Base-by-base conservation (phyloP, 1,140 invertebrate species). In the Bombus impatiens region DNA sequence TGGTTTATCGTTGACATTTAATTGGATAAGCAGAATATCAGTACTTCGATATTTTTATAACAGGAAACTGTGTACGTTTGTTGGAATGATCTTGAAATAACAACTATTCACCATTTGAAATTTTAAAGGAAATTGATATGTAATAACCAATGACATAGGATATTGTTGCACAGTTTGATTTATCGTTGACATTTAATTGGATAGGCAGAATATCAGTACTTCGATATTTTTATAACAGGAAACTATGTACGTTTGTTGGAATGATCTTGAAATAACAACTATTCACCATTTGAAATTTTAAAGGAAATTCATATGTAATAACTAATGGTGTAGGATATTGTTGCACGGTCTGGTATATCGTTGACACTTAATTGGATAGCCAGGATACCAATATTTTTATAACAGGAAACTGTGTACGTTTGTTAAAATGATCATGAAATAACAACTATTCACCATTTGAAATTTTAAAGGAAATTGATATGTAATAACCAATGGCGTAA, bases 101-200 rank as follows among this genome's bases (percentile, higher is more conserved):
- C 44, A 0, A 22, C 5, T 53, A 15, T 6, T 0, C 2, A 59
- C 3, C 3, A 4, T 13, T 0, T 28, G 59, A 1, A n/a, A 10
- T n/a, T n/a, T 2, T 12, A 67, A 0, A 2, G 2, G 0, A 32
- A 67, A 1, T 67, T 15, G 5, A 25, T 9, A 25, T 10, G 2
- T 5, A 32, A 18, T 3, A 35, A 37, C 2, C 44, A n/a, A 35
- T 35, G 74, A 28, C 9, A 2, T 9, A 32, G 42, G 15, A n/a
- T 25, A 42, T 13, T 15, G 37, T 40, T 13, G 15, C n/a, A 40
- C 2, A 0, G 37, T 40, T 25, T 42, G 70, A 1, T 12, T 8
- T 40, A 81, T 81, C 68, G 68, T 42, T 57, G 53, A 75, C 74
- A 42, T n/a, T 86, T 83, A 82, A 77, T 83, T 83, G 67, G 72